Percentiles rank a stretch among this genome's conserved stretches.
Evolutionary conservation across 2,113 vertebrate genomes (phyloP).

Genomic region (Anser brachyrhynchus): DNA sequence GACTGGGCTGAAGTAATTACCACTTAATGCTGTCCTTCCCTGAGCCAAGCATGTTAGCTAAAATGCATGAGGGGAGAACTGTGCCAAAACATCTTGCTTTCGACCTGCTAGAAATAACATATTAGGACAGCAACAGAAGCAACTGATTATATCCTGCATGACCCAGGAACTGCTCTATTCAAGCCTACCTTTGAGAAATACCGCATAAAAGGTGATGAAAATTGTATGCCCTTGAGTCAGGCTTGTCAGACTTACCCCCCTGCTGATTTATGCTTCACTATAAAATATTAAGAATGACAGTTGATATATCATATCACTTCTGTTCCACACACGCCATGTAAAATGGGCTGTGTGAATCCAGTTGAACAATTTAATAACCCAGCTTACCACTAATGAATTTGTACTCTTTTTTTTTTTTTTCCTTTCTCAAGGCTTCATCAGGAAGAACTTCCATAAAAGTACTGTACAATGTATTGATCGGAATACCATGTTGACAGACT

Average conservation of each 20-base stretch:
- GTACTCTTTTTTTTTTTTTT: not conserved
- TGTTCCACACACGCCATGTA: not conserved
- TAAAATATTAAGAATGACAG: not conserved
- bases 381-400: not conserved
- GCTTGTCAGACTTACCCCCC: not conserved
- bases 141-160: not conserved
- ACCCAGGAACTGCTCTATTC: not conserved
- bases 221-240: not conserved
- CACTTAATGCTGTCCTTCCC: not conserved
- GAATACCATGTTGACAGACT: fast-evolving
- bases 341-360: not conserved
- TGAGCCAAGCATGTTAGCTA: not conserved
- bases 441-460: not conserved
- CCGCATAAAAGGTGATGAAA: not conserved
- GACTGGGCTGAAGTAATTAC: not conserved
- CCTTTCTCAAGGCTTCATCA: not conserved
- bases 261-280: not conserved
- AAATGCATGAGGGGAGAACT: not conserved
- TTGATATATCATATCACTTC: not conserved
- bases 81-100: not conserved
- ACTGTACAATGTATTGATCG: fast-evolving
- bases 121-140: not conserved
- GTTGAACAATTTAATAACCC: not conserved
- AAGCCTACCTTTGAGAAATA: not conserved
- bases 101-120: not conserved